Evolutionary conservation across 2,797 vertebrate species (phyloP), one percentile per base, ranked within the genome.

Genomic region (Helicolenus hilgendorfi): DNA sequence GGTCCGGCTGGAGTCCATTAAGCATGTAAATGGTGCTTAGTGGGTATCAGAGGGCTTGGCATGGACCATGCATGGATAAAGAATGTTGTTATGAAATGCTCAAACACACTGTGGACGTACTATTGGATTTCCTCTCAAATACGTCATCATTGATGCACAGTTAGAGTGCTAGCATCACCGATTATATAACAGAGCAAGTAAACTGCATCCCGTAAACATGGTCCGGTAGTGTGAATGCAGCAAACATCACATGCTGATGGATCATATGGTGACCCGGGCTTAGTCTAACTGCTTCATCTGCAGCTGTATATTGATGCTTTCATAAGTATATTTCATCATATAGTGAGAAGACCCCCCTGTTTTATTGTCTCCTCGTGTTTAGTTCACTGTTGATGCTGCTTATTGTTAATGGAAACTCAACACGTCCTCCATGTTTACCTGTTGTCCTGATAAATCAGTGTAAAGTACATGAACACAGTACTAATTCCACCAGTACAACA

Each of bases 1-100:
- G 4, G 59, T 68, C 55, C 64, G 5, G 80, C 58, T 38, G 56
- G 35, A 77, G 74, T 83, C 78, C 62, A 26, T 84, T 81, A 91
- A 83, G 58, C 11, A 8, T 74, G 33, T 82, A 68, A 73, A 85
- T 24, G 31, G 65, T 33, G 7, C 31, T 73, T 22, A 55, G 26
- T 18, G 63, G 38, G n/a, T 11, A 33, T 83, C 82, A 79, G 55
- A 77, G 74, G 64, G 38, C 67, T 27, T 3, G 82, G 76, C 65
- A 45, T 29, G 38, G 59, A n/a, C 71, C 22, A 4, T n/a, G 3
- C 27, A 18, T 15, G 41, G 14, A 26, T 26, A 4, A n/a, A n/a
- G 27, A 59, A 31, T 56, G 53, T 22, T 41, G 60, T 83, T 72
- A 69, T 69, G 77, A 85, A 85, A 80, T 45, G 4, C 70, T 27